These are phyloP conservation scores for Forbesichthys agassizii DNA, from an alignment of 2,113 vertebrate genomes.

Conservation along the genomic window DNA sequence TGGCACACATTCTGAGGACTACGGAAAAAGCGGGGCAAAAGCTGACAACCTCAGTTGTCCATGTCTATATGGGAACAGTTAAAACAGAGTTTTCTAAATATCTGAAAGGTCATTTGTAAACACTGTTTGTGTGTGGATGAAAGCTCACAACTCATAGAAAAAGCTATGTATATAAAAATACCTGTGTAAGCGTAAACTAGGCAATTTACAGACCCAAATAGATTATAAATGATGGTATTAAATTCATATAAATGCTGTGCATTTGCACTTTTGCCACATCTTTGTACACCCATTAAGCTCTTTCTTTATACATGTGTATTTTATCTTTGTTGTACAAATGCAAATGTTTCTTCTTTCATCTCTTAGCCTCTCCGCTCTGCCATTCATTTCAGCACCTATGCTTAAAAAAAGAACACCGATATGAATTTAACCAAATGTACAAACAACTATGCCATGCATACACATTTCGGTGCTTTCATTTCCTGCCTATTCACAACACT, in stretches of 20 bases:
- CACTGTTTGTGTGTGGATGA: too few relatives aligned
- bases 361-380: background rate
- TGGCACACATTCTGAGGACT: too few relatives aligned
- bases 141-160: too few relatives aligned
- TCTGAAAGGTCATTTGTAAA: too few relatives aligned
- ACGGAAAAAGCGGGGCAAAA: too few relatives aligned
- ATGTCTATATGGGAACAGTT: too few relatives aligned
- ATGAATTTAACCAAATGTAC: slow-evolving; percentile 54
- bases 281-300: background rate
- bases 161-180: too few relatives aligned
- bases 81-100: too few relatives aligned
- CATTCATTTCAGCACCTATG: slow-evolving; percentile 42
- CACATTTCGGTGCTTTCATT: slow-evolving; percentile 65
- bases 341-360: slow-evolving; percentile 4
- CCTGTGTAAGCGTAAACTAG: too few relatives aligned
- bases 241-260: background rate
- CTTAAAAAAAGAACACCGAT: slow-evolving; percentile 54
- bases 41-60: too few relatives aligned
- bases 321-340: background rate
- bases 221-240: too few relatives aligned
- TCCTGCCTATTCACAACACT: slow-evolving; percentile 55
- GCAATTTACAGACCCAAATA: background rate
- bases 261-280: background rate
- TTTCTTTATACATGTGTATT: background rate
- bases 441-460: slow-evolving; percentile 52